These are phyloP conservation scores for Drosophila rellima DNA, from an alignment of 2,888 invertebrate genomes.

Conservation along the genomic window DNA sequence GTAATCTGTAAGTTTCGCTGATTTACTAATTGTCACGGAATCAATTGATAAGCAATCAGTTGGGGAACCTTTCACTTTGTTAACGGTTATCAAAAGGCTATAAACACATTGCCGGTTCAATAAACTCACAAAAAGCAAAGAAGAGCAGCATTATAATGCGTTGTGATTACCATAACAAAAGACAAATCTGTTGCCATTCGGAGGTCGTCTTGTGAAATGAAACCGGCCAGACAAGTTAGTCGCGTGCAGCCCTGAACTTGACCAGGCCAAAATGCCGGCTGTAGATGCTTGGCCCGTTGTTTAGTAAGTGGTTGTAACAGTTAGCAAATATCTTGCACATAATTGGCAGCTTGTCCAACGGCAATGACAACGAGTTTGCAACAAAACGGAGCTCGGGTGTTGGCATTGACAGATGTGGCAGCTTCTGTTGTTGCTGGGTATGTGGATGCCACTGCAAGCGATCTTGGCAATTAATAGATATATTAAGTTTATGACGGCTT, in stretches of 20 bases:
- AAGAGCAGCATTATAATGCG: conserved; percentile 17
- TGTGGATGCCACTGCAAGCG: conserved; percentile 35
- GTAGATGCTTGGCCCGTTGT: conserved; percentile 1
- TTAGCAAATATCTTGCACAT: conserved; percentile 75
- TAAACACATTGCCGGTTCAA: conserved; percentile 54
- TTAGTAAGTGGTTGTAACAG: conserved; percentile 73
- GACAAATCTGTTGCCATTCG: conserved; percentile 25
- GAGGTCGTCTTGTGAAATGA: conserved; percentile 25
- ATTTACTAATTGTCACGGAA: conserved; percentile 9
- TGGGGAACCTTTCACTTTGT: conserved; percentile 69
- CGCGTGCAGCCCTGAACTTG: conserved; percentile 80
- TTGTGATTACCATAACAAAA: conserved; percentile 70
- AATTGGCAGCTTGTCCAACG: conserved; percentile 73
- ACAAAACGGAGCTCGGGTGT: conserved; percentile 44
- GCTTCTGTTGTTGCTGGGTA: conserved; percentile 18
- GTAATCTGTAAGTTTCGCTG: conserved; percentile 24
- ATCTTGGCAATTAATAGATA: conserved; percentile 71
- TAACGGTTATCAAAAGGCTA: conserved; percentile 35
- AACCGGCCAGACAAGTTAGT: conserved; percentile 72
- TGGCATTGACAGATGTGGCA: conserved; percentile 70
- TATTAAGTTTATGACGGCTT: conserved; percentile 66
- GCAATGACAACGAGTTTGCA: conserved; percentile 34
- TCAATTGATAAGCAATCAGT: conserved; percentile 55
- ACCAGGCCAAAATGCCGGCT: conserved; percentile 59
- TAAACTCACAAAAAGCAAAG: conserved; percentile 56